These are phyloP conservation scores for Zeugodacus cucurbitae DNA, from an alignment of 1,140 invertebrate genomes.

Conservation along the genomic window DNA sequence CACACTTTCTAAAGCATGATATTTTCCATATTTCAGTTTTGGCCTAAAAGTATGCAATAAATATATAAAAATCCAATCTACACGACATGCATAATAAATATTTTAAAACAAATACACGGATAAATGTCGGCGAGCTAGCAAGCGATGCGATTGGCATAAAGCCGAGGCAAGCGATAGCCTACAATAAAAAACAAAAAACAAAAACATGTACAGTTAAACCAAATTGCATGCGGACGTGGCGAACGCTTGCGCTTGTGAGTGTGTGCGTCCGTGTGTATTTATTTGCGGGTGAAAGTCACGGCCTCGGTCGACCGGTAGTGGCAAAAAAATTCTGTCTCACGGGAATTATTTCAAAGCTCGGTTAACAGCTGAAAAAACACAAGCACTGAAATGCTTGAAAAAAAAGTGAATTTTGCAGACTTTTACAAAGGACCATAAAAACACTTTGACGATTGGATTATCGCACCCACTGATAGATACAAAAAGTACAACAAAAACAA, in stretches of 20 bases:
- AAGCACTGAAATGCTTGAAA: background rate
- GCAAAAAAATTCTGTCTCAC: background rate
- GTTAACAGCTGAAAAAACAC: background rate
- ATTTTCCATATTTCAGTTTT: background rate
- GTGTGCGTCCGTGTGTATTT: background rate
- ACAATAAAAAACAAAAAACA: background rate
- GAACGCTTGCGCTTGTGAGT: background rate
- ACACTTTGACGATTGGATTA: conserved; percentile 27
- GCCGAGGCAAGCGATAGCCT: background rate
- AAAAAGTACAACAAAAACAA: background rate
- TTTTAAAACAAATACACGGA: background rate
- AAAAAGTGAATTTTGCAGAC: background rate
- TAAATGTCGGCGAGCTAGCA: background rate
- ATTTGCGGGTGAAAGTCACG: background rate
- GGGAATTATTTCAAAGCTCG: conserved; percentile 32
- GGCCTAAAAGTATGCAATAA: conserved; percentile 8
- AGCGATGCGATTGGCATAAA: background rate
- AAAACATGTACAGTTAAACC: background rate
- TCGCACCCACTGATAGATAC: background rate
- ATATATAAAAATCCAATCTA: conserved; percentile 19
- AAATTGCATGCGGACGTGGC: background rate
- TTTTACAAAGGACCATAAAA: conserved; percentile 17
- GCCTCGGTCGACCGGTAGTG: background rate
- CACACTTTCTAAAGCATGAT: background rate
- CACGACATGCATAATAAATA: conserved; percentile 8